These are phyloP conservation scores for Pempheris klunzingeri DNA, from an alignment of 2,797 vertebrate genomes.

Conservation along the genomic window DNA sequence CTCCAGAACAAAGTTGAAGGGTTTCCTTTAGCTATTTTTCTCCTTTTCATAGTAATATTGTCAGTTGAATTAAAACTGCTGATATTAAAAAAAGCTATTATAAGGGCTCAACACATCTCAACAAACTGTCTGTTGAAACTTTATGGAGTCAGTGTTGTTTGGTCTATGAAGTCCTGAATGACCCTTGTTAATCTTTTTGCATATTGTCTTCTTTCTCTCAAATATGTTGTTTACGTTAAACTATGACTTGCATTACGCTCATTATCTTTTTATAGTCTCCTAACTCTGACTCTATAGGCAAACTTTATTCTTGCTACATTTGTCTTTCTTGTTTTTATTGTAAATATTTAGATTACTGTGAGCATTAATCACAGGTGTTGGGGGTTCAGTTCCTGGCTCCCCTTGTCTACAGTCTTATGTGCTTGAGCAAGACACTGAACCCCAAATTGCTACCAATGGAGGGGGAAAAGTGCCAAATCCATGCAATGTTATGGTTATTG, in stretches of 20 bases:
- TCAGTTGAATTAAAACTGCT: background rate
- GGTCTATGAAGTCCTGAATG: background rate
- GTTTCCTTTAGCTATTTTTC: background rate
- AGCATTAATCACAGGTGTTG: background rate
- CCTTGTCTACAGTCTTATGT: background rate
- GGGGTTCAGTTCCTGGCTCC: background rate
- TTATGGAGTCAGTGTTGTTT: background rate
- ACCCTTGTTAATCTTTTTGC: background rate
- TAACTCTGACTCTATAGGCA: background rate
- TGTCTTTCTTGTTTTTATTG: background rate
- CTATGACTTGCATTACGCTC: background rate
- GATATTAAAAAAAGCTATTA: background rate
- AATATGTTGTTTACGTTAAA: background rate
- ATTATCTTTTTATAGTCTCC: background rate
- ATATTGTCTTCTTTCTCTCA: background rate
- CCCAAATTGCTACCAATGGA: background rate
- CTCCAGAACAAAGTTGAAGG: background rate
- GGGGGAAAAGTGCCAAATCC: background rate
- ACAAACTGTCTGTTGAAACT: background rate
- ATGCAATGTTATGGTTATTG: no score
- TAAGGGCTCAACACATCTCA: background rate
- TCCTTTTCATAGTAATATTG: background rate
- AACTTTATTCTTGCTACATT: background rate
- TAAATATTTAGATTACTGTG: background rate
- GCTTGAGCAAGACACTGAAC: conserved; percentile 3